A percentile compares a stretch with the other conserved stretches of the same genome.
Conservation (phyloP, 2,888 invertebrate genomes). For the Meandrusa payeni region DNA sequence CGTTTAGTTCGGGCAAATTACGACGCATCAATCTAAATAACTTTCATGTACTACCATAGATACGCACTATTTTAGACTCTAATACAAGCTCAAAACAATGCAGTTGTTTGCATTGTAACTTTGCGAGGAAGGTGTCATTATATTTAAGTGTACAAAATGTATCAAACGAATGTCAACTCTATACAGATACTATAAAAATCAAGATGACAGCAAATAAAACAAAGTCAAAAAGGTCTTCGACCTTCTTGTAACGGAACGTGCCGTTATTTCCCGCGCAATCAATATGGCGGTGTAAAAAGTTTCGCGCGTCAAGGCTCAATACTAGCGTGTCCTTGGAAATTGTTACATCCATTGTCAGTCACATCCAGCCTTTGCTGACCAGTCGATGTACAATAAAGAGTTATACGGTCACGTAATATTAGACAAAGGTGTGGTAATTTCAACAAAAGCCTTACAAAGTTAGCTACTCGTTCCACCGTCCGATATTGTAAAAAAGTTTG, state of each 20-base stretch:
- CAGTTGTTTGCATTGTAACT: slow-evolving; percentile 3
- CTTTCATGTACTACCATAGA: background rate
- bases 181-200: slow-evolving; percentile 12
- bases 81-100: slow-evolving; percentile 5
- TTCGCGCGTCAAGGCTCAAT: slow-evolving; percentile 29
- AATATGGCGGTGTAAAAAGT: slow-evolving; percentile 41
- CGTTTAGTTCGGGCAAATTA: slow-evolving; percentile 23
- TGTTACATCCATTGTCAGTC: slow-evolving; percentile 9
- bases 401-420: slow-evolving; percentile 8
- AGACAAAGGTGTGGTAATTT: slow-evolving; percentile 3
- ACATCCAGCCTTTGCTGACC: background rate
- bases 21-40: slow-evolving; percentile 8
- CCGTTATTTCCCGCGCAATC: slow-evolving; percentile 54
- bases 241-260: slow-evolving; percentile 40
- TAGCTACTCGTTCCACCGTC: too few species aligned
- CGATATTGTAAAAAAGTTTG: too few species aligned
- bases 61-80: slow-evolving; percentile 7
- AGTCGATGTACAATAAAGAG: background rate
- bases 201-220: slow-evolving; percentile 11
- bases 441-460: background rate
- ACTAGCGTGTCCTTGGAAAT: slow-evolving; percentile 32
- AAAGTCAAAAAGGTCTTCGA: slow-evolving; percentile 40
- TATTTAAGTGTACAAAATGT: background rate
- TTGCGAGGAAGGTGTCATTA: background rate
- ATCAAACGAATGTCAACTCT: slow-evolving; percentile 15